Evolutionary conservation across 2,113 vertebrate species (phyloP), one percentile per base, ranked within the genome.

Genomic region (Numenius arquata): DNA sequence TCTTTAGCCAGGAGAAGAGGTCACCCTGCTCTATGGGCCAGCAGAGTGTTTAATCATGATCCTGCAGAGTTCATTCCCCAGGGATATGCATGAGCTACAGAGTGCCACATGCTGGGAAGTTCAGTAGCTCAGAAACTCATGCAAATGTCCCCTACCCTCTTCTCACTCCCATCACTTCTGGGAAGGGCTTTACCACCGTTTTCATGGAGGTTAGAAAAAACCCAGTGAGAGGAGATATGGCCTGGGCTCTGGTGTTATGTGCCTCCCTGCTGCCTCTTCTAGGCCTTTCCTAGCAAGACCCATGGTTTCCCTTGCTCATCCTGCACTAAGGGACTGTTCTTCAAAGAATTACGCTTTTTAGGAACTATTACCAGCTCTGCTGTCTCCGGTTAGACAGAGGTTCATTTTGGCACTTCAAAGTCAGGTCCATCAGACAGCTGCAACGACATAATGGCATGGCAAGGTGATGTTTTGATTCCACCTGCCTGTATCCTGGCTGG

Each of bases 381-480:
- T 70, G 32, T 52, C 52, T 76, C 23, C 12, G 11, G n/a, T 40
- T 74, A 81, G n/a, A 77, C 17, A 77, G 4, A 47, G 10, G 27
- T 52, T 86, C n/a, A 68, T 80, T 88, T 72, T 59, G 40, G 78
- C 50, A 83, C 48, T 88, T 89, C 43, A 65, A 58, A 71, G 34
- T 52, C 71, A 72, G 14, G 50, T 89, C 61, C 85, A 32, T 59
- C 45, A 89, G 47, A 63, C 25, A 82, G 45, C 38, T 47, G 40
- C 72, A 83, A 74, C 34, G n/a, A 80, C 27, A 2, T 12, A 63
- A 41, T 18, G 66, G 41, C 66, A 80, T 0, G 0, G 29, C 8
- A 75, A 63, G 16, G 13, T 47, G 47, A 53, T 27, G 25, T 73
- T 92, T 59, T 83, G 52, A 85, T 65, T 40, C 16, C 61, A 85